Evolutionary conservation across 1,140 invertebrate genomes (phyloP), one percentile per base, ranked within the genome.

Genomic region (Aphaenogaster floridana): DNA sequence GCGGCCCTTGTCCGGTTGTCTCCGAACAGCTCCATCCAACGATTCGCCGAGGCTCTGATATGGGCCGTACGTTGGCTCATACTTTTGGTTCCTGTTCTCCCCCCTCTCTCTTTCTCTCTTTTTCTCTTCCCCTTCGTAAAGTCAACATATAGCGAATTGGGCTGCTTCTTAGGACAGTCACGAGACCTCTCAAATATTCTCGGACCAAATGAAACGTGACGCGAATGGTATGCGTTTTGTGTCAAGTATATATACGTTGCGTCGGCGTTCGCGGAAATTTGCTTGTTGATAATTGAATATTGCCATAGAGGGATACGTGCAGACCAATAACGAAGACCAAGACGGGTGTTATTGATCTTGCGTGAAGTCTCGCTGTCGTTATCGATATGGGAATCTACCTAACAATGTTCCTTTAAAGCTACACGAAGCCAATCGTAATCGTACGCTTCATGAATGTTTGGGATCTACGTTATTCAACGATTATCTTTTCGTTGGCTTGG

Each of bases 91-190:
- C 11, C 34, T 13, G 15, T n/a, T 11, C 39, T 48, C 28, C 39
- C 39, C 6, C 13, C 21, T 77, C n/a, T 66, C 17, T 54, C 61
- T 66, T 0, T 66, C 9, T 66, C 48, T 78, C 39, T 52, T 15
- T 39, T 21, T 42, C 77, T 39, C 13, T n/a, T 13, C 28, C 28
- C 42, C 34, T 28, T 52, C 13, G 13, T 11, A 54, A 54, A 76
- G 39, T 77, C 34, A 61, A 45, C 59, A 54, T 45, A n/a, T 48
- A 15, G 34, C 59, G 74, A 86, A 79, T 88, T 57, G 57, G 59
- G 36, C 64, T 88, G 83, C 88, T 80, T 68, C 66, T 69, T 42
- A 57, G 59, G 66, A 85, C 61, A 89, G 88, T 87, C 86, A 85
- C 80, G 80, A 17, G 76, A 88, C 80, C 74, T 13, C 57, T 77